Base-by-base conservation (phyloP, 1,140 invertebrate genomes). In the Musca vetustissima region DNA sequence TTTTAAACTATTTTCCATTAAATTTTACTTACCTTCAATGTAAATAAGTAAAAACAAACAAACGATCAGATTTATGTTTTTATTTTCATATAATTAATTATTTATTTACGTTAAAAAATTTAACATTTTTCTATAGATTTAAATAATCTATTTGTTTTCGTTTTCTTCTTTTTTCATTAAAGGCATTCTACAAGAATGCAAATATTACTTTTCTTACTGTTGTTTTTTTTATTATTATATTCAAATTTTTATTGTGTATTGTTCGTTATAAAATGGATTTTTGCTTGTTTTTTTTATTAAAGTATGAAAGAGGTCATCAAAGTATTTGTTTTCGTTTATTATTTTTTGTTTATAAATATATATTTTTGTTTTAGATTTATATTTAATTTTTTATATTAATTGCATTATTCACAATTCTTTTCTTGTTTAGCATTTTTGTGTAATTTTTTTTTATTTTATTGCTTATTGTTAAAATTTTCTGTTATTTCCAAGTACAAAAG, bases 251-350 rank as follows among this genome's bases (percentile, higher is more conserved):
- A 32, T 52, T 57, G n/a, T 68, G 28, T 68, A n/a, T 19, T 59
- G 6, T 32, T 59, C 36, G n/a, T 57, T 57, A 36, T 21, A 21
- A 57, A 59, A 48, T 59, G 47, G 28, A 57, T 50, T 66, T n/a
- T 52, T 52, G 48, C 48, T 28, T 48, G 15, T 52, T 19, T 53
- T 66, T 66, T 68, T 21, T 57, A 36, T 57, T 43, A 53, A 57
- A 68, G 28, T 59, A 28, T 59, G 22, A 36, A 59, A 36, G 55
- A 59, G 55, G 19, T 53, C 52, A 53, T 53, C 52, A 53, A 53
- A 22, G 52, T 22, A 53, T 22, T 53, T 53, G 19, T 53, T 53
- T 22, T 21, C 24, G 52, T 53, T 21, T 22, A 22, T 17, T 25
- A 9, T 59, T 25, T 1, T 59, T 59, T n/a, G n/a, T 6, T 59